phyloP scores from a whole-genome alignment of 2,888 invertebrate genomes.

The Candidula unifasciata region DNA sequence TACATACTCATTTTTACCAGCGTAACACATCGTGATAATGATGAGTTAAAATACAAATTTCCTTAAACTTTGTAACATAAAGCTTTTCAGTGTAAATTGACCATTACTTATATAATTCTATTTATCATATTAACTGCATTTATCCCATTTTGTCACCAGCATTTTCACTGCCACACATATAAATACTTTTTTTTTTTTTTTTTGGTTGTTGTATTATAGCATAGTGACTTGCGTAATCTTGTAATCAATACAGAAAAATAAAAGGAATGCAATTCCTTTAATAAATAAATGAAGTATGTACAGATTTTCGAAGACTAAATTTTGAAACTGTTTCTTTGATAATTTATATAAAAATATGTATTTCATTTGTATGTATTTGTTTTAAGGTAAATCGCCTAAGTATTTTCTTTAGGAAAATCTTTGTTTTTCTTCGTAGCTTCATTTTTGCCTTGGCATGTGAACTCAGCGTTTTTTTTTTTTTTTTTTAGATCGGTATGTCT shows the following conservation, averaged over 20 bases:
- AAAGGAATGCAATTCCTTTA: background rate
- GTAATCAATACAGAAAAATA: background rate
- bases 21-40: background rate
- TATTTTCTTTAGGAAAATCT: background rate
- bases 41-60: background rate
- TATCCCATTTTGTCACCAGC: background rate
- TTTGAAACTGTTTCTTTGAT: background rate
- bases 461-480: background rate
- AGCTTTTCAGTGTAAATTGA: background rate
- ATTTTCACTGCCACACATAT: background rate
- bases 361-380: background rate
- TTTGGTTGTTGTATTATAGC: background rate
- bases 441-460: background rate
- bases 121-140: background rate
- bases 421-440: background rate
- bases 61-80: background rate
- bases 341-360: background rate
- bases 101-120: background rate
- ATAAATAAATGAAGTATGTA: background rate
- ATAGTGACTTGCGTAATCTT: background rate
- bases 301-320: background rate
- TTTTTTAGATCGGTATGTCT: too few species aligned
- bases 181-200: background rate
- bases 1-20: background rate
- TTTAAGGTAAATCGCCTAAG: background rate